Evolutionary conservation across 2,888 invertebrate species (phyloP).

Genomic region (Schizaphis graminum): DNA sequence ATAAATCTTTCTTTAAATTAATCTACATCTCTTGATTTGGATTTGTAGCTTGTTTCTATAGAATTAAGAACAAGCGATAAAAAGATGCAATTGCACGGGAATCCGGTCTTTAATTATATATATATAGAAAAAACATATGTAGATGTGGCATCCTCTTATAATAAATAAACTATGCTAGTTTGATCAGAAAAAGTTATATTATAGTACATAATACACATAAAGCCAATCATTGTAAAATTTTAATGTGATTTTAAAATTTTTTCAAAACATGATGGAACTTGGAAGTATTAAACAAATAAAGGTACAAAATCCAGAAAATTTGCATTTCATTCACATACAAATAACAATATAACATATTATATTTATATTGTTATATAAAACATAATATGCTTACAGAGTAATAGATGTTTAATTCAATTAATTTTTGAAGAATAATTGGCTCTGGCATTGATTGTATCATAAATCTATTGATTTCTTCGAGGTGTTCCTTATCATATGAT

Average conservation of each 20-base stretch:
- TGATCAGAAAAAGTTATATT: background rate
- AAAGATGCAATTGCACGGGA: too few relatives aligned
- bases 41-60: too few relatives aligned
- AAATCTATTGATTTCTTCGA: conserved; percentile 36
- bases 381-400: conserved; percentile 21
- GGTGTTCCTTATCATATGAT: background rate
- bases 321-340: background rate
- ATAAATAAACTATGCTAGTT: background rate
- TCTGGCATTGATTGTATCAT: conserved; percentile 2
- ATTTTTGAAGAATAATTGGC: background rate
- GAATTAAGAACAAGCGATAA: too few relatives aligned
- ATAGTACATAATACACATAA: background rate
- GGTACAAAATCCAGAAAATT: background rate
- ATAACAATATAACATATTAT: background rate
- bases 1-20: too few relatives aligned
- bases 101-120: too few relatives aligned
- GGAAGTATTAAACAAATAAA: background rate
- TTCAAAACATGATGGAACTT: background rate
- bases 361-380: background rate
- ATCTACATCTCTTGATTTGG: too few relatives aligned
- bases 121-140: too few relatives aligned
- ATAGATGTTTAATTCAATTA: background rate
- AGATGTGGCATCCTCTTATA: background rate
- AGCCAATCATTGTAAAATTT: background rate
- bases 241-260: background rate